Evolutionary conservation across 2,888 invertebrate species (phyloP).

Genomic region (Bhutanitis thaidina): DNA sequence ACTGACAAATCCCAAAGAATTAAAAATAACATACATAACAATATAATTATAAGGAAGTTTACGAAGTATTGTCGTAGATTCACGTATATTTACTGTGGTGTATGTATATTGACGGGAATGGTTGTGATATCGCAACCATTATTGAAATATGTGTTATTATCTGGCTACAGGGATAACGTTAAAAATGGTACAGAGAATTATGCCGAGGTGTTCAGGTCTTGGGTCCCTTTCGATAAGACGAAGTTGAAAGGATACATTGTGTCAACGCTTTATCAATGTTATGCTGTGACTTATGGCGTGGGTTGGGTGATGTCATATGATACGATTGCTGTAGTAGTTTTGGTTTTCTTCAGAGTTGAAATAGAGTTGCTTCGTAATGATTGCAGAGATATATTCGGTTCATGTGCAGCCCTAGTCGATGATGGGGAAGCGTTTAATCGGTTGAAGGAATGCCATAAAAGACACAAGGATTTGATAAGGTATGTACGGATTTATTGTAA

Average conservation of each 20-base stretch:
- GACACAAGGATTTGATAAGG: slow-evolving; percentile 1
- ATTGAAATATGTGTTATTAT: background rate
- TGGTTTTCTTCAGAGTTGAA: slow-evolving; percentile 8
- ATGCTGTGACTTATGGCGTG: background rate
- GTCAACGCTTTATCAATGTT: background rate
- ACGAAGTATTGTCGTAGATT: slow-evolving; percentile 3
- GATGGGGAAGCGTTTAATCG: background rate
- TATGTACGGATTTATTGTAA: background rate
- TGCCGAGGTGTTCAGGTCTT: background rate
- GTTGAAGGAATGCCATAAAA: slow-evolving; percentile 1
- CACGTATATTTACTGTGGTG: background rate
- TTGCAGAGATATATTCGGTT: background rate
- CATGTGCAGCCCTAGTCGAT: background rate
- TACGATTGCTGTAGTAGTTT: background rate
- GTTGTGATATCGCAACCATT: background rate
- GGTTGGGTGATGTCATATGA: slow-evolving; percentile 3
- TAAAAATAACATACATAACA: background rate
- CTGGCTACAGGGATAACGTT: background rate
- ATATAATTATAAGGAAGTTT: background rate
- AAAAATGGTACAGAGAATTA: background rate
- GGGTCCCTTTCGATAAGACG: slow-evolving; percentile 5
- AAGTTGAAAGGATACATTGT: background rate
- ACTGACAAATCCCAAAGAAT: background rate
- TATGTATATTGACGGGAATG: background rate
- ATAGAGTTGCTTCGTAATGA: slow-evolving; percentile 7